These are phyloP conservation scores for Andrena dorsata DNA, from an alignment of 2,888 invertebrate species.

Conservation along the genomic window DNA sequence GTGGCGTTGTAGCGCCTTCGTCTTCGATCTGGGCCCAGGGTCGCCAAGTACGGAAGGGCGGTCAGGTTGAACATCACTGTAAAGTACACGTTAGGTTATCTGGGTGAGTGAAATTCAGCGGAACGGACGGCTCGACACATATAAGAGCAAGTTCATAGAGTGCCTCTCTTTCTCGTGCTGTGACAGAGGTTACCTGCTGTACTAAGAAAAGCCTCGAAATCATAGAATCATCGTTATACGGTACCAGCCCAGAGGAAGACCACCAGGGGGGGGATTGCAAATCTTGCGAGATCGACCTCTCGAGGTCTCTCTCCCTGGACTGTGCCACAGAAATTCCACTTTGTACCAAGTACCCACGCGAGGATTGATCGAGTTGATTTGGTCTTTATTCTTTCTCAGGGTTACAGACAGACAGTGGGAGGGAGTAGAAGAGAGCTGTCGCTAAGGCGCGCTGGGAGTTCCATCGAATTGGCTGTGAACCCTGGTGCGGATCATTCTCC, in stretches of 20 bases:
- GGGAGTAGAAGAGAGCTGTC: not conserved
- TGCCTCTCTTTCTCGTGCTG: conserved; percentile 5
- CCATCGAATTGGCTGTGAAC: no score
- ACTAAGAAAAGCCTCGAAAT: not conserved
- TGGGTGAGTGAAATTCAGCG: conserved; percentile 47
- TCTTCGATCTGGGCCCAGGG: conserved; percentile 30
- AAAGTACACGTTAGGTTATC: conserved; percentile 61
- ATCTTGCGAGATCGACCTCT: not conserved
- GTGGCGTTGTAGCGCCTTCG: conserved; percentile 44
- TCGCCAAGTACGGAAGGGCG: conserved; percentile 44
- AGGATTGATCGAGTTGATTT: not conserved
- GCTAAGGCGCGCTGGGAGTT: not conserved
- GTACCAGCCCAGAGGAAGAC: conserved; percentile 3
- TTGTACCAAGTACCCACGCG: not conserved
- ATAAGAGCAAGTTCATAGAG: conserved; percentile 48
- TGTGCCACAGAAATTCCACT: no score
- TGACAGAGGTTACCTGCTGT: conserved; percentile 7
- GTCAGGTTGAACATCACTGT: conserved; percentile 59
- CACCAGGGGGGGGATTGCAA: not conserved
- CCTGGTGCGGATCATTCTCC: no score
- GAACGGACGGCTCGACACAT: conserved; percentile 50
- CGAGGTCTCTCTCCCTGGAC: not conserved
- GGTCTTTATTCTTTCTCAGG: conserved; percentile 29
- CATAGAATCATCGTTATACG: not conserved
- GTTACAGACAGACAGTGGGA: conserved; percentile 32